Base-by-base conservation (phyloP, 1,140 invertebrate species). In the Metopolophium dirhodum region DNA sequence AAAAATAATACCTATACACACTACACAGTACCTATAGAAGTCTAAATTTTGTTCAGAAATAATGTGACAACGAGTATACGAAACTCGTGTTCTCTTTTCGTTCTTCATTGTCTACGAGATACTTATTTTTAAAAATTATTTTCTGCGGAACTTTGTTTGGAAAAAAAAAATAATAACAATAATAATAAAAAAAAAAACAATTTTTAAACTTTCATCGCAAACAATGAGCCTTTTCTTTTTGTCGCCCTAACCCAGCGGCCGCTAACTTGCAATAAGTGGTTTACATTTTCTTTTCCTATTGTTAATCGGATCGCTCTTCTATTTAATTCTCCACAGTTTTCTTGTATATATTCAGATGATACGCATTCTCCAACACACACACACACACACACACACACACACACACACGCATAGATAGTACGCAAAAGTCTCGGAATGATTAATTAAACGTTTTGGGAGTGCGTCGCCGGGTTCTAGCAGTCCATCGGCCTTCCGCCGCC, bases 381-480 rank as follows among this genome's bases (percentile, higher is more conserved):
- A 20, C 20, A 41, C 77, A 35, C n/a, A 41, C 22, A 22, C 22
- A 20, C 20, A 41, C 77, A 35, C n/a, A 41, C 22, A 22, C 22
- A 51, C 49, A 51, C 41, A 47, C 86, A 35, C 86, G 14, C 30
- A 49, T 23, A 87, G 30, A 47, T 47, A 3, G 41, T 41, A 49
- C 14, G 47, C 47, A 8, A n/a, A 30, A 54, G 49, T 54, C 88
- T 90, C 23, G 51, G 35, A 30, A 90, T 90, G 88, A 90, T 90
- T 90, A 90, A 90, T 90, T 90, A 90, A 90, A 90, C 54, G 51
- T 61, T 90, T 90, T 90, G 14, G 22, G 37, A 90, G 51, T 90
- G 35, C 88, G n/a, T 90, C n/a, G 20, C 3, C 87, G 49, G 22
- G 9, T 88, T 90, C 35, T 90, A 41, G 41, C 41, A 41, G 87